Percentiles rank a stretch among this genome's conserved stretches.
Evolutionary conservation across 2,888 invertebrate species (phyloP).

Genomic region (Abscondita cerata): DNA sequence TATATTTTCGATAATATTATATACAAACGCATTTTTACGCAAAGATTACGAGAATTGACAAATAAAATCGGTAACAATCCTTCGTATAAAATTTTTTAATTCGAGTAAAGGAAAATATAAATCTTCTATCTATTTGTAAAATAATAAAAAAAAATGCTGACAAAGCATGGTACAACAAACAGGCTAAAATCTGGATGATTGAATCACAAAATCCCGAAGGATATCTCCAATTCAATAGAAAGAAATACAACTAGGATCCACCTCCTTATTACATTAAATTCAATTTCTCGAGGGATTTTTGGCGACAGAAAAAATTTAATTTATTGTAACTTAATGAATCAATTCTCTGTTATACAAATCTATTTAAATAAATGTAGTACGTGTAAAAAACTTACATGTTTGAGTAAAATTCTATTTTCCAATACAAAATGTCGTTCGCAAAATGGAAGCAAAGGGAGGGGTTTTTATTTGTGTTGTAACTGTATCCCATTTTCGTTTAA

Average conservation of each 20-base stretch:
- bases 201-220: conserved; percentile 31
- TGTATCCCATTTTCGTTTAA: no score
- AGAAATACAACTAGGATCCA: conserved; percentile 26
- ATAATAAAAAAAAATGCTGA: conserved; percentile 12
- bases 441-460: not conserved
- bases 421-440: not conserved
- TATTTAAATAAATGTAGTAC: no score
- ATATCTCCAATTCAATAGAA: conserved; percentile 29
- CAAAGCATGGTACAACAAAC: conserved; percentile 19
- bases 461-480: not conserved
- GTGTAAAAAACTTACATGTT: no score
- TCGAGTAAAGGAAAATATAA: not conserved
- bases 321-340: not conserved
- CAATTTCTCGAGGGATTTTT: conserved; percentile 21
- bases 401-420: not conserved
- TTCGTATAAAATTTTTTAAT: no score
- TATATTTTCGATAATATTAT: no score
- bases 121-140: conserved; percentile 14
- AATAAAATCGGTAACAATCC: no score
- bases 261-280: conserved; percentile 31
- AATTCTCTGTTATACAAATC: no score
- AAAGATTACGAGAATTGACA: no score
- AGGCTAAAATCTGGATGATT: conserved; percentile 30
- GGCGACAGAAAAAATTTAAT: not conserved
- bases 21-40: no score